Base-by-base conservation (phyloP, 2,797 vertebrate genomes). In the Poecile montanus region DNA sequence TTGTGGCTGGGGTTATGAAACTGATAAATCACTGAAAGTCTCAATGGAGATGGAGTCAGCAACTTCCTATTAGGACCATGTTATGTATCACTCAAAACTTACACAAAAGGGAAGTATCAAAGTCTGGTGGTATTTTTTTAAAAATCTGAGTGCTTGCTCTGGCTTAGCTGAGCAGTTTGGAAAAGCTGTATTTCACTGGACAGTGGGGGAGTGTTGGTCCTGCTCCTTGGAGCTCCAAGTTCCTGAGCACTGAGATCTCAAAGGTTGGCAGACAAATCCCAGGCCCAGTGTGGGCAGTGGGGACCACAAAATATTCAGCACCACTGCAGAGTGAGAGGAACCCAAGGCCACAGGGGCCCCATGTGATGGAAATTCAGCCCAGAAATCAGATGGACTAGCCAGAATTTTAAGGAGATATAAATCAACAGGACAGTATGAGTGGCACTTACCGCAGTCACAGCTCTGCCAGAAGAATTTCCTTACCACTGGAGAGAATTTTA, bases 1-100 rank as follows among this genome's bases (percentile, higher is more conserved):
- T 86, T 96, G 89, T 88, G 85, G 85, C 21, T 72, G 73, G 63
- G 79, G 91, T 94, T 95, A 94, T 95, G 93, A 94, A 96, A 88
- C 88, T 85, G 93, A 85, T 92, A 91, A 91, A 94, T 96, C 94
- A 94, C 77, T 3, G 30, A 13, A 36, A 21, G 79, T 62, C 96
- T 85, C 61, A 0, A 54, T 66, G 88, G 85, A 67, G 63, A 36
- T 1, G 5, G 58, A 88, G 88, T 91, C 94, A 95, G 88, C 88
- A 54, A 65, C 88, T 50, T 88, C 73, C 79, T 57, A 19, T 80
- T 73, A 85, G 65, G 89, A 42, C 68, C n/a, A 3, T 32, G 66
- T 61, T 88, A 68, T 32, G 54, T 44, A 77, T 75, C 58, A 10
- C 76, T 82, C 79, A 65, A 82, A 88, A 71, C n/a, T 77, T 50